Percentiles rank a stretch among this genome's conserved stretches.
Conservation (phyloP, 2,113 vertebrate species). For the Castor canadensis region DNA sequence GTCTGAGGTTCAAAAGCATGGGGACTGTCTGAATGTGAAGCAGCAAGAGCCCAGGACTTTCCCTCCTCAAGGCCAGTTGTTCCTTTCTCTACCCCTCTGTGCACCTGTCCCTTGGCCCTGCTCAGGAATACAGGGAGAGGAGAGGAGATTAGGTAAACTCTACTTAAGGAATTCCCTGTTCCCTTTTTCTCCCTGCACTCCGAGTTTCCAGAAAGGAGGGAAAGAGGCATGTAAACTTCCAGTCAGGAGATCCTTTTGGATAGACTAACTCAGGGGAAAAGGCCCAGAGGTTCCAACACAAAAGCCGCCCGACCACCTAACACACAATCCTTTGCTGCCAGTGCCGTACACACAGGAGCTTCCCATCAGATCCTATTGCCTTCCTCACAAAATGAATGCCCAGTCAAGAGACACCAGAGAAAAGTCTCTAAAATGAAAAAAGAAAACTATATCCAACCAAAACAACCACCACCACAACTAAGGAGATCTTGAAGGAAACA, state of each 20-base stretch:
- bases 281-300: neutral
- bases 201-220: neutral
- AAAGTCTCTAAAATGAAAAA: neutral
- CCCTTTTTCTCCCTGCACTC: neutral
- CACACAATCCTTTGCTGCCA: fast-evolving
- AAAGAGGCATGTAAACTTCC: neutral
- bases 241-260: neutral
- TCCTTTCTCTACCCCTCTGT: neutral
- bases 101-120: neutral
- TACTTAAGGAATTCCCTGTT: neutral
- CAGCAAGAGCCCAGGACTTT: neutral
- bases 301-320: neutral
- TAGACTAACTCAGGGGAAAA: neutral
- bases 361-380: neutral
- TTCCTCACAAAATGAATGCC: neutral
- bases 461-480: neutral
- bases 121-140: neutral
- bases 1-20: neutral
- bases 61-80: neutral
- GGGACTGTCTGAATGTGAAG: neutral
- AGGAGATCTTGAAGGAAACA: neutral
- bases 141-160: neutral
- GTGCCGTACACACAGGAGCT: neutral
- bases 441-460: neutral
- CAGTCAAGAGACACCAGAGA: neutral